Evolutionary conservation across 1,140 invertebrate species (phyloP), one percentile per base, ranked within the genome.

Genomic region (Drosophila arawakana): DNA sequence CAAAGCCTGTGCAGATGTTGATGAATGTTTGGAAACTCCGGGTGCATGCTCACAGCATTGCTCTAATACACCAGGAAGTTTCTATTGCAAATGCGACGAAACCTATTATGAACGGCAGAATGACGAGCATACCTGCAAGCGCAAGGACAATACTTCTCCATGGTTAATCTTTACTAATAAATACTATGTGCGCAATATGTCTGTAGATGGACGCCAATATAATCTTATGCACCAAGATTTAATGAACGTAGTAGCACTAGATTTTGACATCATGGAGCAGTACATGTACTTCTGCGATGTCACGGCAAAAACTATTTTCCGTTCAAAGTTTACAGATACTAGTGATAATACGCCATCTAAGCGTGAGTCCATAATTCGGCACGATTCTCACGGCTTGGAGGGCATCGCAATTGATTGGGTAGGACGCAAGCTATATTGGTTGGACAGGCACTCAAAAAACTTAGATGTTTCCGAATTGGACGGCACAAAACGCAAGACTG

Each of bases 371-470:
- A 95, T 99, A 0, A 96, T 99, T 9, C 94, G 97, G 52, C 98
- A 99, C 82, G 97, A 99, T 80, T 97, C 98, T 15, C 96, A 98
- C 81, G 98, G 98, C 9, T 93, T 99, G 11, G 98, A 99, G 94
- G 98, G 98, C n/a, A 95, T 99, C 13, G 96, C 98, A 0, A 94
- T 99, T 5, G 99, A 99, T 92, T 99, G 99, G 99, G 95, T 99
- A 30, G 98, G 96, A 6, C 94, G 97, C 55, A 99, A 99, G 92
- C 93, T 99, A 0, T 99, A 99, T 90, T 99, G 98, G 98, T 93
- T 99, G n/a, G 98, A 99, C 91, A 94, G 98, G 55, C 97, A 98
- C 90, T 97, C 97, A 0, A 98, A 98, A 93, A 98, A 98, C 90
- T 92, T 99, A 60, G 97, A 99, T 92, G 97, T 99, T 0, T 94